Evolutionary conservation across 1,140 invertebrate species (phyloP).

Genomic region (Habropoda laboriosa): DNA sequence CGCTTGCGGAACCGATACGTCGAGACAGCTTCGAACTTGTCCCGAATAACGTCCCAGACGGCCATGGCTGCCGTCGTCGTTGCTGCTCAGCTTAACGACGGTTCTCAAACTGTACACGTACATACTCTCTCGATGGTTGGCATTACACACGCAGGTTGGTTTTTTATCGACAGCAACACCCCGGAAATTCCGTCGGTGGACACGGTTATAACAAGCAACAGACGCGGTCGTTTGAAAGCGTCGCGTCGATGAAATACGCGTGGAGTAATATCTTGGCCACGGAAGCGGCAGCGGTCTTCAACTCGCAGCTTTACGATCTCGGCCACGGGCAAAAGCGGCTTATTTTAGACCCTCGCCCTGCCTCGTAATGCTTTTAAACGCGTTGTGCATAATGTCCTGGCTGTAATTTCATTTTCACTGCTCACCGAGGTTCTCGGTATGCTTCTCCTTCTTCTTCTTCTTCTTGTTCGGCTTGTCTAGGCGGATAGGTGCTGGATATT

Average conservation of each 20-base stretch:
- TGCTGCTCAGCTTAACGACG: no score
- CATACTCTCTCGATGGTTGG: no score
- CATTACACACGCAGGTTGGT: no score
- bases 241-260: conserved; percentile 15
- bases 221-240: neutral
- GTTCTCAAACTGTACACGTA: no score
- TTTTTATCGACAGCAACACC: neutral
- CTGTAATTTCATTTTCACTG: conserved; percentile 41
- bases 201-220: neutral
- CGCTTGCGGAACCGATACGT: conserved; percentile 34
- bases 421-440: neutral
- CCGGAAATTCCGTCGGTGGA: neutral
- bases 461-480: no score
- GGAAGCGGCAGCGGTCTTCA: conserved; percentile 36
- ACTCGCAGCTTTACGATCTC: conserved; percentile 37
- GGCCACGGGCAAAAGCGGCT: conserved; percentile 45
- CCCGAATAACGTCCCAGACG: conserved; percentile 37
- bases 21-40: conserved; percentile 51
- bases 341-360: conserved; percentile 39
- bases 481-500: no score
- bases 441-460: no score
- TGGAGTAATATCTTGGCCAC: conserved; percentile 6
- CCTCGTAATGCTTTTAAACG: conserved; percentile 47
- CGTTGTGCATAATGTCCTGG: conserved; percentile 31
- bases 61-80: no score